Percentiles rank a stretch among this genome's conserved stretches.
phyloP scores from a whole-genome alignment of 2,888 invertebrate species.

The Taphrorychus bicolor region DNA sequence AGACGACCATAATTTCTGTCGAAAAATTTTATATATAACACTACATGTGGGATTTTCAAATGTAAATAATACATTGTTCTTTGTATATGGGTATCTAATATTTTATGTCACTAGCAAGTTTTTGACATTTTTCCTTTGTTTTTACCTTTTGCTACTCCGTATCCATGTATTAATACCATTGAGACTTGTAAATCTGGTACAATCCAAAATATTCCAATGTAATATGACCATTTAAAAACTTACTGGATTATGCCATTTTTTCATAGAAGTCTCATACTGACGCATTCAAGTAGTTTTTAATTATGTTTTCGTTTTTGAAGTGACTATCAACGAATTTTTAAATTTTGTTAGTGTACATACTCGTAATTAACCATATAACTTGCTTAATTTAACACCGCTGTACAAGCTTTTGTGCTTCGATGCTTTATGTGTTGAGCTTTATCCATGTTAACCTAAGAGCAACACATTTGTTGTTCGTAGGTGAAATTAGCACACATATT shows the following conservation, averaged over 20 bases:
- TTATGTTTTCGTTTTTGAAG: slow-evolving; percentile 18
- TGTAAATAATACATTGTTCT: slow-evolving; percentile 41
- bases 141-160: slow-evolving; percentile 9
- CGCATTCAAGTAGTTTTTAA: slow-evolving; percentile 16
- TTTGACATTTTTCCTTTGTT: slow-evolving; percentile 33
- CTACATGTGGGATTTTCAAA: slow-evolving; percentile 45
- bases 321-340: slow-evolving; percentile 15
- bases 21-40: slow-evolving; percentile 32
- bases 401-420: slow-evolving; percentile 18
- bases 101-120: slow-evolving; percentile 25
- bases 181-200: slow-evolving; percentile 11
- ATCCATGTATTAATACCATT: slow-evolving; percentile 24
- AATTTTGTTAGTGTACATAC: slow-evolving; percentile 45
- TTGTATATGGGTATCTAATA: slow-evolving; percentile 46
- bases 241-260: background rate
- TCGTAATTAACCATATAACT: slow-evolving; percentile 32
- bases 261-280: slow-evolving; percentile 9
- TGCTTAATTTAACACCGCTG: slow-evolving; percentile 13
- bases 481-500: background rate
- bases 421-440: background rate
- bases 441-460: background rate
- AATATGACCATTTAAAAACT: no score
- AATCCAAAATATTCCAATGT: slow-evolving; percentile 1
- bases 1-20: slow-evolving; percentile 35
- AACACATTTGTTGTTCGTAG: background rate